phyloP scores from a whole-genome alignment of 2,888 invertebrate species.

The Melanophora roralis region DNA sequence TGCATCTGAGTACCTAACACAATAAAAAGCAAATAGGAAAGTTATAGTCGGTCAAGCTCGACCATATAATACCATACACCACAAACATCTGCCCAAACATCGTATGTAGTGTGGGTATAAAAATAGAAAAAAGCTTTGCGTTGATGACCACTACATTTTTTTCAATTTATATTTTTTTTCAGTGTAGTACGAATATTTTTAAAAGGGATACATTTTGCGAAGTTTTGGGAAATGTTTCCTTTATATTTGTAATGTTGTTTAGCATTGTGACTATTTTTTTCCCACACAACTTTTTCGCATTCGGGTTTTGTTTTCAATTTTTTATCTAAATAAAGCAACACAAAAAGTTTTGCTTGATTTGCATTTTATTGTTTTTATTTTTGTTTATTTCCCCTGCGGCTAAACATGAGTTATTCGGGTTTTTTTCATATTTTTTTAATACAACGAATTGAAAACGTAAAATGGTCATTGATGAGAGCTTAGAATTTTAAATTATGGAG shows the following conservation, averaged over 20 bases:
- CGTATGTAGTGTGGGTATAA: too few relatives aligned
- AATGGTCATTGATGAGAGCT: neutral
- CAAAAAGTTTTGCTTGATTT: conserved; percentile 53
- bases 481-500: too few relatives aligned
- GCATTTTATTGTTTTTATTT: conserved; percentile 53
- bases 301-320: conserved; percentile 11
- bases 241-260: conserved; percentile 10
- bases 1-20: too few relatives aligned
- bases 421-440: neutral
- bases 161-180: neutral
- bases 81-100: too few relatives aligned
- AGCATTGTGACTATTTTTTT: conserved; percentile 8
- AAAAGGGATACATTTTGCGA: neutral
- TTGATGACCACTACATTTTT: neutral
- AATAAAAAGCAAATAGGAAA: too few relatives aligned
- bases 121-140: neutral
- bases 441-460: neutral
- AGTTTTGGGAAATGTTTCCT: neutral
- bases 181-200: neutral
- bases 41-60: too few relatives aligned
- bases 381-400: conserved; percentile 37
- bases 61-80: too few relatives aligned
- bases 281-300: conserved; percentile 1
- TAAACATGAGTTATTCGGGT: conserved; percentile 24
- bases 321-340: conserved; percentile 23